phyloP scores from a whole-genome alignment of 2,797 vertebrate genomes.

The Pteronotus mesoamericanus region DNA sequence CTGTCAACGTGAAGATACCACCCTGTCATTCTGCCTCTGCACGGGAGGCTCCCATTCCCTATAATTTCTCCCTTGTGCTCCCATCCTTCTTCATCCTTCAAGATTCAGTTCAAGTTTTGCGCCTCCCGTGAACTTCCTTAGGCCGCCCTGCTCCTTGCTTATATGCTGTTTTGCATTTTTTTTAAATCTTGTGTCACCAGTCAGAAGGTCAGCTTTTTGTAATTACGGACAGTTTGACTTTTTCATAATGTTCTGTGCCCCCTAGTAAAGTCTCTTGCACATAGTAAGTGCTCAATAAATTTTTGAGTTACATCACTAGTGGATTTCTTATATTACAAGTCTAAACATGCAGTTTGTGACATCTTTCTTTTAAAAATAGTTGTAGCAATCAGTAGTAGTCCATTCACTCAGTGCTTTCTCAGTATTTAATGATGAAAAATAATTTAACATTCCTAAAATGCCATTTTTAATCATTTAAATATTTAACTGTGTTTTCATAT shows the following conservation, averaged over 20 bases:
- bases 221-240: slow-evolving; percentile 9
- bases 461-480: neutral
- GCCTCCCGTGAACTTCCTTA: neutral
- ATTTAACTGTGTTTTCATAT: neutral
- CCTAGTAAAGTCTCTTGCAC: neutral
- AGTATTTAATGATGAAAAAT: neutral
- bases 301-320: neutral
- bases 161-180: neutral
- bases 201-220: neutral
- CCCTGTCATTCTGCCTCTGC: neutral
- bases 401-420: neutral
- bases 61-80: neutral
- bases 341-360: neutral
- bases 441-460: neutral
- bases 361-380: neutral
- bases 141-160: neutral
- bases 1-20: neutral
- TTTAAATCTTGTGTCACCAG: neutral
- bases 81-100: neutral
- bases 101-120: neutral
- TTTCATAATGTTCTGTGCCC: neutral
- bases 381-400: neutral
- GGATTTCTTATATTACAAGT: neutral
- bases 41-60: neutral
- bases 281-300: neutral